These are phyloP conservation scores for Ellobium chinense DNA, from an alignment of 2,888 invertebrate species.

Conservation along the genomic window DNA sequence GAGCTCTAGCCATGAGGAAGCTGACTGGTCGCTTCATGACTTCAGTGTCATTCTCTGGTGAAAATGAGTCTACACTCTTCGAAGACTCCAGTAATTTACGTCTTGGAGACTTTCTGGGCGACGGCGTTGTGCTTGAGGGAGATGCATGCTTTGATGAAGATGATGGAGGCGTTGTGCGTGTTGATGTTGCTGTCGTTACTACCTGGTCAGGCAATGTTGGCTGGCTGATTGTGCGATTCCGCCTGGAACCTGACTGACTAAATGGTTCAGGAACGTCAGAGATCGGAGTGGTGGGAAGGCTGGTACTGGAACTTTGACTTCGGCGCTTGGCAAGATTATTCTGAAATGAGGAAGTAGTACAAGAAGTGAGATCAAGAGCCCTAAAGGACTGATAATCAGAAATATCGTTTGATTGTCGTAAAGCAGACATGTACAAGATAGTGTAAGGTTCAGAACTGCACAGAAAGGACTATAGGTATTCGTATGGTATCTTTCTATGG, in stretches of 20 bases:
- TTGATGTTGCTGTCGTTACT: neutral
- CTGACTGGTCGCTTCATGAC: conserved; percentile 59
- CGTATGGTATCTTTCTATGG: too few relatives aligned
- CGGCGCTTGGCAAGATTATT: neutral
- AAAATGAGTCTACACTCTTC: neutral
- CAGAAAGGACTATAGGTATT: too few relatives aligned
- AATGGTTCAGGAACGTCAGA: neutral
- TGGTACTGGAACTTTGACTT: conserved; percentile 16
- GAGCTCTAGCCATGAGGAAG: conserved; percentile 65
- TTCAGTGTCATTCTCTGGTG: neutral
- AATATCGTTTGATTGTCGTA: too few relatives aligned
- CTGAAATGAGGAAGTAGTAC: too few relatives aligned
- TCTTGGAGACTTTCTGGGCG: conserved; percentile 6
- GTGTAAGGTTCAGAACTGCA: too few relatives aligned
- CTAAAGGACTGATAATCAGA: too few relatives aligned
- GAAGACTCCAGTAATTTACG: neutral
- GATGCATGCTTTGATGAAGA: conserved; percentile 23
- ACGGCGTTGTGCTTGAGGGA: neutral
- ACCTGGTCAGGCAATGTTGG: neutral
- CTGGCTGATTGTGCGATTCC: neutral
- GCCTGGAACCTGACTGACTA: neutral
- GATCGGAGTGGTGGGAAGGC: neutral
- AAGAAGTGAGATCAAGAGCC: too few relatives aligned
- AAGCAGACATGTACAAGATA: too few relatives aligned
- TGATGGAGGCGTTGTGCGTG: neutral